Conservation (phyloP, 1,140 invertebrate genomes). For the Anoplolepis gracilipes region DNA sequence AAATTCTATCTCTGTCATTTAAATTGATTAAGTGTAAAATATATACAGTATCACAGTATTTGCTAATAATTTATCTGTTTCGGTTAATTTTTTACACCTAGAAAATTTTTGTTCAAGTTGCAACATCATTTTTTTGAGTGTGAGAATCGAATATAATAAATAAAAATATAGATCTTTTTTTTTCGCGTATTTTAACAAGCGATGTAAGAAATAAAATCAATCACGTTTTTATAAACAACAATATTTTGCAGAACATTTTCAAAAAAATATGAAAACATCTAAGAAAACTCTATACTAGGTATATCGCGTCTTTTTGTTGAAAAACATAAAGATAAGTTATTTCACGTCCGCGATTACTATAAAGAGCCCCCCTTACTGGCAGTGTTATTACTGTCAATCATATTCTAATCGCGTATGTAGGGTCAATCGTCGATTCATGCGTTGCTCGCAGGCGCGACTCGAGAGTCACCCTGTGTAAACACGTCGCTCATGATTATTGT, state of each 20-base stretch:
- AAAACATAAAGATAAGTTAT: too few relatives aligned
- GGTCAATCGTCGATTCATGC: background rate
- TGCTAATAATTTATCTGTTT: too few relatives aligned
- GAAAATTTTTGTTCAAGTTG: too few relatives aligned
- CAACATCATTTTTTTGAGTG: too few relatives aligned
- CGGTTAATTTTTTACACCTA: too few relatives aligned
- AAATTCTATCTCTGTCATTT: too few relatives aligned
- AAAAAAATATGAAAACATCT: background rate
- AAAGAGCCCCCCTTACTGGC: background rate
- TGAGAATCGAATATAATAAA: background rate
- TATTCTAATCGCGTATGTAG: background rate
- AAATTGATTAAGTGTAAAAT: too few relatives aligned
- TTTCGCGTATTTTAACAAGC: too few relatives aligned
- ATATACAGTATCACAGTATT: too few relatives aligned
- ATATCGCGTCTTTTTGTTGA: too few relatives aligned
- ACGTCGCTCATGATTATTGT: slow-evolving; percentile 23
- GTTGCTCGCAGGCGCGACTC: background rate
- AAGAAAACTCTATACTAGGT: too few relatives aligned
- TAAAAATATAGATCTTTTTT: background rate
- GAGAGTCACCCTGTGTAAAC: background rate
- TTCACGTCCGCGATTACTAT: background rate
- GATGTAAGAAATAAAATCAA: background rate
- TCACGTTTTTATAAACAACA: background rate
- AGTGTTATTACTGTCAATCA: background rate
- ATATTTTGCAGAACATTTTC: background rate